phyloP scores from a whole-genome alignment of 2,797 vertebrate species.

The Dryobates pubescens region DNA sequence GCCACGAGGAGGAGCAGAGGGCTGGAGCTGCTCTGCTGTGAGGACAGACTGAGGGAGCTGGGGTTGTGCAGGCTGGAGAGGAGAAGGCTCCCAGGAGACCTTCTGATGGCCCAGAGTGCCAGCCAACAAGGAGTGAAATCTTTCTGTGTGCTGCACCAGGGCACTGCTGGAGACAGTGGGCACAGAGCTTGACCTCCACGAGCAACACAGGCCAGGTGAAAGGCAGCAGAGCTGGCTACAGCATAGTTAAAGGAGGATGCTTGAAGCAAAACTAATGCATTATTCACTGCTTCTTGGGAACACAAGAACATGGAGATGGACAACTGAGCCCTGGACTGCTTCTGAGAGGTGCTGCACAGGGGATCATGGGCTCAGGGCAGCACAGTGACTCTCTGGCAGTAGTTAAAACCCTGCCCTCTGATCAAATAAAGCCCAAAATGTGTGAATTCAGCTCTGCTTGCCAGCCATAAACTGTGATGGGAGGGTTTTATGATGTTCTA shows the following conservation, averaged over 20 bases:
- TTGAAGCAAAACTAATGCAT: conserved; percentile 67
- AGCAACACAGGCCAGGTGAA: conserved; percentile 18
- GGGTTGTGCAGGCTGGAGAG: too few species aligned
- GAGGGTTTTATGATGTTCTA: not conserved
- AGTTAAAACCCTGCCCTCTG: conserved; percentile 8
- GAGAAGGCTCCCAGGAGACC: too few species aligned
- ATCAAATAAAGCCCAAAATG: not conserved
- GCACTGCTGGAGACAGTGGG: not conserved
- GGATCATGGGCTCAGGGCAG: not conserved
- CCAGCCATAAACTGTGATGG: not conserved
- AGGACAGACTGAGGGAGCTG: too few species aligned
- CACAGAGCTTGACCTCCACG: not conserved
- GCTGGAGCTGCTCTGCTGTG: too few species aligned
- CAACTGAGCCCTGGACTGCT: conserved; percentile 55
- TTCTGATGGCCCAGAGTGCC: not conserved
- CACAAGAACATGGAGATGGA: conserved; percentile 52
- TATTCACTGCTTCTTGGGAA: conserved; percentile 64
- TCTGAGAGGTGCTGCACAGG: not conserved
- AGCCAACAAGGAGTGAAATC: not conserved
- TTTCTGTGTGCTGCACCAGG: not conserved
- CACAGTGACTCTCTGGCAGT: not conserved
- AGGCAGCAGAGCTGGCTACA: conserved; percentile 56
- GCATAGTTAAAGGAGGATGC: conserved; percentile 48
- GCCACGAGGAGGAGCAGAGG: too few species aligned
- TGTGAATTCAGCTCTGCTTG: not conserved